Percentiles rank a stretch among this genome's conserved stretches.
phyloP scores from a whole-genome alignment of 2,113 vertebrate species.

The Protobothrops mucrosquamatus region DNA sequence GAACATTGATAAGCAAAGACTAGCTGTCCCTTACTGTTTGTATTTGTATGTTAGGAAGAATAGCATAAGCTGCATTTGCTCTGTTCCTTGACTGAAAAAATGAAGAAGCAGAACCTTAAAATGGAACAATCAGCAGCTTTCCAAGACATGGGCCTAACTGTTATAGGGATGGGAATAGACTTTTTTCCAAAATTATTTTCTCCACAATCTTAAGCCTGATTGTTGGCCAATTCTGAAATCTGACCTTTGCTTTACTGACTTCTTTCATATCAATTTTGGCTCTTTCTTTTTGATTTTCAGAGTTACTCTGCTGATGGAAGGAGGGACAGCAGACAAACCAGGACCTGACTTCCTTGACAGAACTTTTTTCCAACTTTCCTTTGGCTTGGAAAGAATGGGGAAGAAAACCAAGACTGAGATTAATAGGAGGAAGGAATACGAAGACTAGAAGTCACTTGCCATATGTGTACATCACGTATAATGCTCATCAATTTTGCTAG shows the following conservation, averaged over 20 bases:
- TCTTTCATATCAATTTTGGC: neutral
- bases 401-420: neutral
- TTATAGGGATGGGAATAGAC: neutral
- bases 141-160: neutral
- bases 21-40: neutral
- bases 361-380: neutral
- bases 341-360: neutral
- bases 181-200: neutral
- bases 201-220: neutral
- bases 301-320: neutral
- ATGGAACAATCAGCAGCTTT: neutral
- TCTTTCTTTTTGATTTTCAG: neutral
- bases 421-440: neutral
- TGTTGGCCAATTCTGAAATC: neutral
- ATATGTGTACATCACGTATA: neutral
- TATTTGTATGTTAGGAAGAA: neutral
- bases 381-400: neutral
- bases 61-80: neutral
- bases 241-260: neutral
- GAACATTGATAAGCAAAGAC: neutral
- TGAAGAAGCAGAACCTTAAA: neutral
- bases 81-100: neutral
- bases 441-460: neutral
- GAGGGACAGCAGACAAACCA: neutral
- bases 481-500: neutral